Base-by-base conservation (phyloP, 2,113 vertebrate genomes). In the Coptodon bakossiorum region DNA sequence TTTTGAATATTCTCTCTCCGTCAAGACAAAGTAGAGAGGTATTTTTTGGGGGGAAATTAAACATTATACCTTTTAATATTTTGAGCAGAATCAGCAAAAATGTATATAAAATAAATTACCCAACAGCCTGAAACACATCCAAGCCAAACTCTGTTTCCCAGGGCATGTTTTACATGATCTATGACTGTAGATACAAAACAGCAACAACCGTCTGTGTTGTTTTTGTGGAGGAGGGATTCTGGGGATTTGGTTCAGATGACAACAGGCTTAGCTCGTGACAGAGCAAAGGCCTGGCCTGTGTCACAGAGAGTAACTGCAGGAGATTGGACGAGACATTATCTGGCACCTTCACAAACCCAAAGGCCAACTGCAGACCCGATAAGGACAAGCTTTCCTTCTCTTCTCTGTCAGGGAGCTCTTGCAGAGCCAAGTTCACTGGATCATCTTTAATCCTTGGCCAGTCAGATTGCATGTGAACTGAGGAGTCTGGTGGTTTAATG, bases 261-360 rank as follows among this genome's bases (percentile, higher is more conserved):
- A 91, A 91, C 85, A 85, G 86, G 88, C 91, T 95, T 94, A 92
- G 78, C 81, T 79, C 10, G 92, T 92, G 92, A 95, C 95, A 91
- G 88, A 89, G 91, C 83, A 71, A 84, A 91, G 93, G 80, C 84
- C 95, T 96, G 94, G 83, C 86, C 93, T 94, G 83, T 94, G 93
- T 96, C 95, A 94, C 90, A 78, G 66, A 53, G 88, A 94, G 90
- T 89, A 84, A 91, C 89, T 87, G 85, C 88, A 88, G 88, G 93
- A 90, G 90, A 89, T 90, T 88, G 89, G 86, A 82, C 43, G 5
- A 90, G 90, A 93, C 91, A 88, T 92, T 93, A 88, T 92, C 94
- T 94, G 85, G 91, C 87, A 84, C 91, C 89, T 84, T 83, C 87
- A 80, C 89, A 85, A 86, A 93, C 92, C 90, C 84, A 54, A 89